Evolutionary conservation across 2,113 vertebrate species (phyloP).

Genomic region (Mastomys natalensis): DNA sequence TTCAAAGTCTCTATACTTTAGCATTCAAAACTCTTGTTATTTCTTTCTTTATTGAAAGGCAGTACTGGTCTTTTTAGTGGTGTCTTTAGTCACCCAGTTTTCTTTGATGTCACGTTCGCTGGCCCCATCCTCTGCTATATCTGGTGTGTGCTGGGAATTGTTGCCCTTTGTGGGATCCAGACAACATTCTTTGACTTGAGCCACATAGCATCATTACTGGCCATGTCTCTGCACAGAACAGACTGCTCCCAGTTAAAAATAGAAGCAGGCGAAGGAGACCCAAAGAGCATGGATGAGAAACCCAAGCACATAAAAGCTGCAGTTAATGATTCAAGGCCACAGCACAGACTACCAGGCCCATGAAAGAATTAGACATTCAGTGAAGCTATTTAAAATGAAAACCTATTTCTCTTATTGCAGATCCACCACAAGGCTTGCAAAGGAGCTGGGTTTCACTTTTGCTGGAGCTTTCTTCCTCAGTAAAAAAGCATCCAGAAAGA

Average conservation of each 20-base stretch:
- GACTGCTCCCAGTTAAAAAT: constrained; percentile 1
- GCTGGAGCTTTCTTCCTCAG: constrained; percentile 33
- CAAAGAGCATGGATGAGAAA: constrained; percentile 6
- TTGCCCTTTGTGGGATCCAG: constrained; percentile 71
- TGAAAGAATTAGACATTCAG: constrained; percentile 40
- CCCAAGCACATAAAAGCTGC: constrained; percentile 1
- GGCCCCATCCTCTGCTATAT: constrained; percentile 53
- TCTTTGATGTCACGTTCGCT: constrained; percentile 79
- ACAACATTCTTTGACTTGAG: constrained; percentile 55
- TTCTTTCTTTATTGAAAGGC: constrained; percentile 67
- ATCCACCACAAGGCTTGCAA: constrained; percentile 22
- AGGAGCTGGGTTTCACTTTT: neutral
- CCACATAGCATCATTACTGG: constrained; percentile 10
- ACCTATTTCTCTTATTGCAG: neutral
- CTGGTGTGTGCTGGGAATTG: constrained; percentile 65
- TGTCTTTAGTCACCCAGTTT: constrained; percentile 77
- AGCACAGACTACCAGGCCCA: neutral
- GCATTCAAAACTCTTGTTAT: constrained; percentile 78
- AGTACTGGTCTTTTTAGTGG: constrained; percentile 69
- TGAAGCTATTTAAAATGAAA: constrained; percentile 38
- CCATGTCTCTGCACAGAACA: constrained; percentile 35
- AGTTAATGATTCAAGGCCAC: constrained; percentile 49
- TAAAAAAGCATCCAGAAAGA: constrained; percentile 20
- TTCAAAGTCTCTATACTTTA: constrained; percentile 82
- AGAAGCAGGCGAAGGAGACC: neutral